phyloP scores from a whole-genome alignment of 2,888 invertebrate genomes.

The Brachypalpus laphriformis region DNA sequence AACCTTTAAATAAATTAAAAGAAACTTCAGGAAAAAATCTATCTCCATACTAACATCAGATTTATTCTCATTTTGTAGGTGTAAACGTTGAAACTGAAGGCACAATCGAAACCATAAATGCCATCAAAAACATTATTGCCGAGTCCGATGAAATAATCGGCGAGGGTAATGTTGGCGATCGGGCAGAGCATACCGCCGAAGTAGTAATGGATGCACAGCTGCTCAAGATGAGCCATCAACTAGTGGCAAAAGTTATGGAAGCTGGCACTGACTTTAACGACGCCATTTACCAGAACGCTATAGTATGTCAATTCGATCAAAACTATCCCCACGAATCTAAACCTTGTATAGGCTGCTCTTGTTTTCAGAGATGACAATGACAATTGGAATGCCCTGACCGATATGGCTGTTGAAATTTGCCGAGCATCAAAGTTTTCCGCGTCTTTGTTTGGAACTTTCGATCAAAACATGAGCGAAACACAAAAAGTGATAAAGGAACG shows the following conservation, averaged over 20 bases:
- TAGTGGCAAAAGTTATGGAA: conserved; percentile 79
- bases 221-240: conserved; percentile 80
- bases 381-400: conserved; percentile 78
- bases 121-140: conserved; percentile 77
- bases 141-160: conserved; percentile 77
- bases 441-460: conserved; percentile 79
- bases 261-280: conserved; percentile 79
- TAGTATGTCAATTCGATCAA: conserved; percentile 79
- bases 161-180: conserved; percentile 77
- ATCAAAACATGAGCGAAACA: conserved; percentile 79
- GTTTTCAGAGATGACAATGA: conserved; percentile 74
- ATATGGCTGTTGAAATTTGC: conserved; percentile 74
- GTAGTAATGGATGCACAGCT: conserved; percentile 82
- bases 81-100: conserved; percentile 44
- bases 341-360: conserved; percentile 74
- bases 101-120: conserved; percentile 63
- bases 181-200: conserved; percentile 80
- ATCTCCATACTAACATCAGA: no score
- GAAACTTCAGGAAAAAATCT: no score
- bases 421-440: conserved; percentile 76
- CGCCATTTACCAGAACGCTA: conserved; percentile 78
- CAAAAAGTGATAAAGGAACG: conserved; percentile 78
- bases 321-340: neutral
- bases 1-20: no score
- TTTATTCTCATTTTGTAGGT: conserved; percentile 26